Conservation (phyloP, 2,888 invertebrate species). For the Volucella zonaria region DNA sequence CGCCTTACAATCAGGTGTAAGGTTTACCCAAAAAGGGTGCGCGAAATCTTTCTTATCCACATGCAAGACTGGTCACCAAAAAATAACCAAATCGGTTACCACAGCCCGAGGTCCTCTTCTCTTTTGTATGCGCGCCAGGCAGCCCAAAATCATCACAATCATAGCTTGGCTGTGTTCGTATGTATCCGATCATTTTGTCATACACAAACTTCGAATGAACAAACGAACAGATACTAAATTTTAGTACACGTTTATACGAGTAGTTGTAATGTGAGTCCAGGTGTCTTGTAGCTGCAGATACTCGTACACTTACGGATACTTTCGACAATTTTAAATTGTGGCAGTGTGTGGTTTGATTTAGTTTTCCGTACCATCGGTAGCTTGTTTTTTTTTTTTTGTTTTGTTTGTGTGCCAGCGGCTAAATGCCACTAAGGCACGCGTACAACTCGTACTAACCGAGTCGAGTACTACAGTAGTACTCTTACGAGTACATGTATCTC, state of each 20-base stretch:
- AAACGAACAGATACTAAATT: conserved; percentile 29
- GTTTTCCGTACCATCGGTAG: conserved; percentile 36
- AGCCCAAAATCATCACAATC: conserved; percentile 2
- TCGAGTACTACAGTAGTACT: too few relatives aligned
- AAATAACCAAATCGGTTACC: not conserved
- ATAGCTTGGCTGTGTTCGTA: conserved; percentile 3
- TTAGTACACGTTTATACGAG: conserved; percentile 41
- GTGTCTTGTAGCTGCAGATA: conserved; percentile 3
- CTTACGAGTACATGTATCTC: not conserved
- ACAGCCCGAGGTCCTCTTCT: conserved; percentile 24
- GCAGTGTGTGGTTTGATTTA: conserved; percentile 31
- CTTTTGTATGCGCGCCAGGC: conserved; percentile 34
- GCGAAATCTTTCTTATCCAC: conserved; percentile 28
- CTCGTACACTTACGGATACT: not conserved
- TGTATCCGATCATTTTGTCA: not conserved
- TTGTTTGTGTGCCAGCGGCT: conserved; percentile 26
- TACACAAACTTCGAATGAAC: conserved; percentile 3
- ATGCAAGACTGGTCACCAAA: conserved; percentile 37
- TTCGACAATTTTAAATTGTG: conserved; percentile 39
- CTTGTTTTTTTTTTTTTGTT: not conserved
- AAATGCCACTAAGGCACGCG: conserved; percentile 64
- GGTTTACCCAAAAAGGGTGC: conserved; percentile 14
- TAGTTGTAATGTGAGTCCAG: conserved; percentile 35
- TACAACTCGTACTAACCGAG: not conserved
- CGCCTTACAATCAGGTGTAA: conserved; percentile 1